Evolutionary conservation across 2,113 vertebrate species (phyloP).

Genomic region (Natator depressus): DNA sequence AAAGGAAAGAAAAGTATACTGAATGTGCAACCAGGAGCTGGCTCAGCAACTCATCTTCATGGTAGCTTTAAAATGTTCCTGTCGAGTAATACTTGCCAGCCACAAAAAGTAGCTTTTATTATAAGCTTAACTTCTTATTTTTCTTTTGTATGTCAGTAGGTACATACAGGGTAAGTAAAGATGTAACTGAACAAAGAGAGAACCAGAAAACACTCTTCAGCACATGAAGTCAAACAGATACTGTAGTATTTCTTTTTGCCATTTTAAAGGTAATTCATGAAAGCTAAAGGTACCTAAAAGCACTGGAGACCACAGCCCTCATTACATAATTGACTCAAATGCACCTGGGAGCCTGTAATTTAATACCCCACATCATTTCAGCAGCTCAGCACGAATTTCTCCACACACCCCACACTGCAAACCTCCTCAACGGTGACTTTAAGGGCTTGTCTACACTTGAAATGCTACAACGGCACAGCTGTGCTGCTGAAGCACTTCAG

Average conservation of each 20-base stretch:
- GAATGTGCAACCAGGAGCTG: not conserved
- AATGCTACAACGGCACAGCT: not conserved
- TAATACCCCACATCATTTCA: not conserved
- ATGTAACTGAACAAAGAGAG: not conserved
- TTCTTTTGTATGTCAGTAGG: not conserved
- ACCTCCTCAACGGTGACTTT: not conserved
- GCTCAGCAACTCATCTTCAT: slow-evolving; percentile 39
- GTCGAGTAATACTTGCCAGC: slow-evolving; percentile 21
- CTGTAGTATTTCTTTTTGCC: not conserved
- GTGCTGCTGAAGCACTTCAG: not conserved
- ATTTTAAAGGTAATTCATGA: not conserved
- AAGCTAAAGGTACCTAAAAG: not conserved
- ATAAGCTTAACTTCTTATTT: not conserved
- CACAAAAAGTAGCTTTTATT: slow-evolving; percentile 9
- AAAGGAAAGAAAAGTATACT: not conserved
- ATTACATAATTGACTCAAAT: not conserved
- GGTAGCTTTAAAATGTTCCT: not conserved
- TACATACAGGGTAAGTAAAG: not conserved
- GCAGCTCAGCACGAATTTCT: not conserved
- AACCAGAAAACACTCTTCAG: not conserved
- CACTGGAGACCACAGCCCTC: not conserved
- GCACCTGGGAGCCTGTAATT: not conserved
- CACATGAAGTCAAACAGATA: not conserved
- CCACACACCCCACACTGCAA: not conserved
- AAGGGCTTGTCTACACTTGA: not conserved